A percentile compares a stretch with the other conserved stretches of the same genome.
Evolutionary conservation across 2,888 invertebrate species (phyloP).

Genomic region (Parnassius glacialis): DNA sequence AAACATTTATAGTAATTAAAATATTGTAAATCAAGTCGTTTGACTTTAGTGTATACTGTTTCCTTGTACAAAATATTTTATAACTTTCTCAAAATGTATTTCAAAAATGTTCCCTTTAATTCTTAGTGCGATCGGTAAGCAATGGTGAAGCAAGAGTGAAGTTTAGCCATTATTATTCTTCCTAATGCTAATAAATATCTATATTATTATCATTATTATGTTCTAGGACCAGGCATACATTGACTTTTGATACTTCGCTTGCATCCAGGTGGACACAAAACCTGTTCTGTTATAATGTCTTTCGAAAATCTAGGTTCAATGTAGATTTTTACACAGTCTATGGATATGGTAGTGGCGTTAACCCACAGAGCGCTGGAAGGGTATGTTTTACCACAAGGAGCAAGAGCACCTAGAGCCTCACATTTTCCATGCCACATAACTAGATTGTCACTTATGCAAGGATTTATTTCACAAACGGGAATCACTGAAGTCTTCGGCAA

Average conservation of each 20-base stretch:
- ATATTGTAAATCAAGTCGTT: too few species aligned
- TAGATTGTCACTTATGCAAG: conserved; percentile 77
- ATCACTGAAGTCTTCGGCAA: conserved; percentile 72
- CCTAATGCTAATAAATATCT: too few species aligned
- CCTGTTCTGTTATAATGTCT: conserved; percentile 24
- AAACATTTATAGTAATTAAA: too few species aligned
- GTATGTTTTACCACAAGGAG: conserved; percentile 61
- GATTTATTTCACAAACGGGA: conserved; percentile 83
- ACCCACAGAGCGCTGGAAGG: conserved; percentile 77
- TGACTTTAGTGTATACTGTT: too few species aligned
- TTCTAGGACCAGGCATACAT: conserved; percentile 41
- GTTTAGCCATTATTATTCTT: too few species aligned
- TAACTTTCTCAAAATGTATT: too few species aligned
- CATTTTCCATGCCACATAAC: conserved; percentile 74
- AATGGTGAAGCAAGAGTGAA: too few species aligned
- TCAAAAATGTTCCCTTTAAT: too few species aligned
- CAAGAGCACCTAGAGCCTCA: conserved; percentile 51
- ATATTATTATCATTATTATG: background rate
- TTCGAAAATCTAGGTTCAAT: conserved; percentile 50
- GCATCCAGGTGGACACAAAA: conserved; percentile 53
- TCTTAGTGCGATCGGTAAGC: too few species aligned
- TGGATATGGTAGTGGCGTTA: conserved; percentile 79
- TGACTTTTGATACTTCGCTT: conserved; percentile 52
- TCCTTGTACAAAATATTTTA: too few species aligned
- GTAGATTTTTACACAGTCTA: conserved; percentile 77